Evolutionary conservation across 1,140 invertebrate species (phyloP).

Genomic region (Drosophila trapezifrons): DNA sequence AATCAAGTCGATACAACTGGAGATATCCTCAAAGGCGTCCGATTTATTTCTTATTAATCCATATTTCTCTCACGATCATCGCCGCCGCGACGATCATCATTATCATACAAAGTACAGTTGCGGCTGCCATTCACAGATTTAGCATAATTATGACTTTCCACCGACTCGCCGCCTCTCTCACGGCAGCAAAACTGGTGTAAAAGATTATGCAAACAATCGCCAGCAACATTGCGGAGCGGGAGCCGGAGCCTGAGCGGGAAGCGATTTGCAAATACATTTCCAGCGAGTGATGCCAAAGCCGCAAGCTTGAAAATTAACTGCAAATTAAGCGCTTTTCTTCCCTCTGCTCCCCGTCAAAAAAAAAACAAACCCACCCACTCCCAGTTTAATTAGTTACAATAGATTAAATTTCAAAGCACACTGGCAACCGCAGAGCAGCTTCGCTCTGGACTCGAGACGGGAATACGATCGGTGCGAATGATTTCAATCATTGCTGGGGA

Average conservation of each 20-base stretch:
- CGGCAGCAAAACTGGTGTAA: constrained; percentile 66
- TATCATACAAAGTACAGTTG: constrained; percentile 42
- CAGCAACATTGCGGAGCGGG: constrained; percentile 34
- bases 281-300: constrained; percentile 62
- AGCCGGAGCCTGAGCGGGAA: constrained; percentile 1
- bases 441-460: constrained; percentile 12
- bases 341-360: neutral
- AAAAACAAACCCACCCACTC: constrained; percentile 17
- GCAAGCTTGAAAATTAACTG: constrained; percentile 74
- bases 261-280: constrained; percentile 44
- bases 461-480: neutral
- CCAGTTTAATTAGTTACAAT: constrained; percentile 80
- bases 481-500: neutral
- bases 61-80: constrained; percentile 21
- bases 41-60: constrained; percentile 2
- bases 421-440: constrained; percentile 61
- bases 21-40: neutral
- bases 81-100: constrained; percentile 1
- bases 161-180: constrained; percentile 27
- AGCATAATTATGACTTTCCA: constrained; percentile 46
- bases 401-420: constrained; percentile 82
- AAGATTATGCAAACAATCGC: constrained; percentile 77
- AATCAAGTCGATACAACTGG: no score
- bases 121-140: constrained; percentile 24
- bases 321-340: constrained; percentile 75